phyloP scores from a whole-genome alignment of 2,888 invertebrate species.

The Saturnia japonica region DNA sequence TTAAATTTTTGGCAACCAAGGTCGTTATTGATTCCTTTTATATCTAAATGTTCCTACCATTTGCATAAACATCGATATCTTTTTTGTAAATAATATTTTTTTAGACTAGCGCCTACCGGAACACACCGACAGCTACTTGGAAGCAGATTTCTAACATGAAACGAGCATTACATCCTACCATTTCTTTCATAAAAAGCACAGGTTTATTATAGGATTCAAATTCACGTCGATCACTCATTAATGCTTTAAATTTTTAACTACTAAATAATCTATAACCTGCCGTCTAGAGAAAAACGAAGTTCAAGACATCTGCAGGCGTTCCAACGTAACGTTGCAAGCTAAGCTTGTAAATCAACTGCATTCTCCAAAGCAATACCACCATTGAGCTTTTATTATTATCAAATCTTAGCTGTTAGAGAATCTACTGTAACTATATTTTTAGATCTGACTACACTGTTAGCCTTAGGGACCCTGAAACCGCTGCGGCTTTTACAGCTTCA shows the following conservation, averaged over 20 bases:
- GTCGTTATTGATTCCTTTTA: background rate
- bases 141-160: background rate
- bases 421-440: background rate
- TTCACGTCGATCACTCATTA: too few relatives aligned
- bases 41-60: background rate
- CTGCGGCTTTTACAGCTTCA: too few relatives aligned
- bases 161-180: background rate
- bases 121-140: background rate
- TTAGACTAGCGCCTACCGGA: background rate
- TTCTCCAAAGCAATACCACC: too few relatives aligned
- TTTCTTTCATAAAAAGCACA: background rate
- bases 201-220: background rate
- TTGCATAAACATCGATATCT: background rate
- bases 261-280: too few relatives aligned
- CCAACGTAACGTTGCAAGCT: too few relatives aligned
- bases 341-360: background rate
- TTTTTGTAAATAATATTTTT: background rate
- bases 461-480: too few relatives aligned
- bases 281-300: too few relatives aligned
- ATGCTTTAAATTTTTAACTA: too few relatives aligned
- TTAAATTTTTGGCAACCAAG: background rate
- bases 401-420: background rate
- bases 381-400: background rate
- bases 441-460: too few relatives aligned
- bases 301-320: too few relatives aligned